Evolutionary conservation across 2,888 invertebrate genomes (phyloP).

Genomic region (Pemphredon lugubris): DNA sequence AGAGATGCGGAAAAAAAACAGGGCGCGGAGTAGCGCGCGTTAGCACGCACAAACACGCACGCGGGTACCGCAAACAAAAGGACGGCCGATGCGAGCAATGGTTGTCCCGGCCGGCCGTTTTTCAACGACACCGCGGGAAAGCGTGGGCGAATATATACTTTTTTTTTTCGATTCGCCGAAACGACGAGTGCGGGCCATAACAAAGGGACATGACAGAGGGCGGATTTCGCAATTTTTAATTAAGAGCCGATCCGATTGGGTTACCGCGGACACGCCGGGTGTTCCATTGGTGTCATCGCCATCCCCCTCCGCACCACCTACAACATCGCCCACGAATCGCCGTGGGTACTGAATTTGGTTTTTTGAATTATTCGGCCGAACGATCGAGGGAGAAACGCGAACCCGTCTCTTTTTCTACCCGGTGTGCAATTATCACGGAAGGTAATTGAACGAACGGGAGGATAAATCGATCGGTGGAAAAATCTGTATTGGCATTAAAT

Average conservation of each 20-base stretch:
- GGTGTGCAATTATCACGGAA: no score
- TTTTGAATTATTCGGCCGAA: conserved; percentile 35
- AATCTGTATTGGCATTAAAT: no score
- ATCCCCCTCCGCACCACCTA: no score
- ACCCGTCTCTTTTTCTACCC: no score
- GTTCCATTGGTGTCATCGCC: conserved; percentile 28
- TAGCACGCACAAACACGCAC: background rate
- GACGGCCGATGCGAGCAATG: conserved; percentile 46
- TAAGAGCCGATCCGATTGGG: conserved; percentile 41
- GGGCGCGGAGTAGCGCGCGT: conserved; percentile 3
- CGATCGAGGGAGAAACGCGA: conserved; percentile 22
- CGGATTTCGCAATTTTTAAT: conserved; percentile 61
- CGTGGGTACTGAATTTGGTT: conserved; percentile 22
- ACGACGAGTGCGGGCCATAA: conserved; percentile 38
- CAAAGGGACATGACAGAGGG: conserved; percentile 36
- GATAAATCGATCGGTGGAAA: no score
- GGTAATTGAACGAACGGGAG: no score
- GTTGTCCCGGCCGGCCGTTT: conserved; percentile 45
- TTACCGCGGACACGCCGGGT: conserved; percentile 44
- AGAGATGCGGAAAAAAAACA: background rate
- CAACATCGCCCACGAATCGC: no score
- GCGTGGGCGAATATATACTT: conserved; percentile 21
- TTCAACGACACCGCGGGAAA: conserved; percentile 36
- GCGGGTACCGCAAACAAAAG: conserved; percentile 29
- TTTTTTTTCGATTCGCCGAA: conserved; percentile 22